Conservation (phyloP, 53 echinoderm and acorn worm species). For the Patiria pectinifera region DNA sequence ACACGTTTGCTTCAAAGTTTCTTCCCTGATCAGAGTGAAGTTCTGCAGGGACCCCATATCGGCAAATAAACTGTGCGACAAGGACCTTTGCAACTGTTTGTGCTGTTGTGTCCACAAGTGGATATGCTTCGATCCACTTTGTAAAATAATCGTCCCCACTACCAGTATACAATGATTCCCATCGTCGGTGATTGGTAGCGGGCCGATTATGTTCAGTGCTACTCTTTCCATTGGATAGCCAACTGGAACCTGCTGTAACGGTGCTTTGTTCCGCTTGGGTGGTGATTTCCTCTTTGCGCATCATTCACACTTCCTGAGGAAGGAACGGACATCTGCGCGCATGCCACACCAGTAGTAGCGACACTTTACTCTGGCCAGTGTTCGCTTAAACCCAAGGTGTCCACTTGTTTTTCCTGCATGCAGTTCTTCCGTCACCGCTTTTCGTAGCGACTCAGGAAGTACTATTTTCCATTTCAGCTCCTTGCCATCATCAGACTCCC, state of each 20-base stretch:
- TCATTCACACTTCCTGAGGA: background rate
- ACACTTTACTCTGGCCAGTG: background rate
- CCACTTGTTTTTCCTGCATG: conserved; percentile 22
- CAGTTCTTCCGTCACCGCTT: background rate
- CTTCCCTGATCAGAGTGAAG: conserved; percentile 63
- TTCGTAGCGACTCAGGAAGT: background rate
- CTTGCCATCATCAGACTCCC: conserved; percentile 24
- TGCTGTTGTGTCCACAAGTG: conserved; percentile 39
- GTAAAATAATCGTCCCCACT: conserved; percentile 57
- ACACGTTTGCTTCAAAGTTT: conserved; percentile 60
- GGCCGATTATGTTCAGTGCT: conserved; percentile 41
- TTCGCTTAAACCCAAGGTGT: conserved; percentile 23
- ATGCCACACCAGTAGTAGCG: conserved; percentile 22
- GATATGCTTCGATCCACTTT: conserved; percentile 64
- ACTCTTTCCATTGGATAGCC: conserved; percentile 28
- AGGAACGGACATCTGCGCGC: conserved; percentile 4
- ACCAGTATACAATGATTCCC: conserved; percentile 44
- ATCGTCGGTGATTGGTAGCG: conserved; percentile 6
- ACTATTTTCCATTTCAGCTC: background rate
- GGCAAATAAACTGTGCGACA: conserved; percentile 51
- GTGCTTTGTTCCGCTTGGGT: background rate
- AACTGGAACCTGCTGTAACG: background rate
- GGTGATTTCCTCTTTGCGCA: conserved; percentile 17
- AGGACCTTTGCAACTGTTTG: conserved; percentile 42
- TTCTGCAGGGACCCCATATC: conserved; percentile 50